A percentile compares a stretch with the other conserved stretches of the same genome.
Conservation (phyloP, 23 tunicate genomes). For the Ciona savignyi region DNA sequence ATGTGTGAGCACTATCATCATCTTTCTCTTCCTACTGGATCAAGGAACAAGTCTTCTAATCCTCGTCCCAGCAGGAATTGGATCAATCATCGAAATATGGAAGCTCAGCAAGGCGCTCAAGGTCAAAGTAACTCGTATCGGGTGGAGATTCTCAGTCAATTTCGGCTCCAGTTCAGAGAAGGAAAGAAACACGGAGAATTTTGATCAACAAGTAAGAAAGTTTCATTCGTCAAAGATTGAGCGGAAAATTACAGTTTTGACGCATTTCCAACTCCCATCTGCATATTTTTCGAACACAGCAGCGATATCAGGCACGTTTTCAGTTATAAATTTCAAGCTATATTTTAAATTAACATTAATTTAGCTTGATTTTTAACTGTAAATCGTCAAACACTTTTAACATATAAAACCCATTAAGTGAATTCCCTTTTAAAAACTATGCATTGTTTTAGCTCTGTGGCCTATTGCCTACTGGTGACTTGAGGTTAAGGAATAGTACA, state of each 20-base stretch:
- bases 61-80: constrained; percentile 79
- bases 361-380: not conserved
- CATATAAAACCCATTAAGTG: too few species aligned
- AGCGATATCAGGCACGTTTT: not conserved
- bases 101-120: constrained; percentile 84
- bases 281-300: not conserved
- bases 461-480: too few species aligned
- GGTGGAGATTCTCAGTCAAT: constrained; percentile 23
- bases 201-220: constrained; percentile 79
- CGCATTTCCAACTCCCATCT: not conserved
- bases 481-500: too few species aligned
- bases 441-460: too few species aligned
- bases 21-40: constrained; percentile 68
- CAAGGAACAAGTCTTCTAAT: constrained; percentile 72
- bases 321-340: not conserved
- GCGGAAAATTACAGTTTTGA: too few species aligned
- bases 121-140: constrained; percentile 27
- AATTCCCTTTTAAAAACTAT: too few species aligned
- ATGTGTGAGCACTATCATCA: constrained; percentile 73
- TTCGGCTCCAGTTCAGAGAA: constrained; percentile 26
- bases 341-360: not conserved
- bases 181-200: constrained; percentile 56
- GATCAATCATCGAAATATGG: constrained; percentile 92
- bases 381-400: not conserved
- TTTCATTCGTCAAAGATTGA: too few species aligned